phyloP scores from a whole-genome alignment of 1,140 invertebrate genomes.

The Nymphalis io region DNA sequence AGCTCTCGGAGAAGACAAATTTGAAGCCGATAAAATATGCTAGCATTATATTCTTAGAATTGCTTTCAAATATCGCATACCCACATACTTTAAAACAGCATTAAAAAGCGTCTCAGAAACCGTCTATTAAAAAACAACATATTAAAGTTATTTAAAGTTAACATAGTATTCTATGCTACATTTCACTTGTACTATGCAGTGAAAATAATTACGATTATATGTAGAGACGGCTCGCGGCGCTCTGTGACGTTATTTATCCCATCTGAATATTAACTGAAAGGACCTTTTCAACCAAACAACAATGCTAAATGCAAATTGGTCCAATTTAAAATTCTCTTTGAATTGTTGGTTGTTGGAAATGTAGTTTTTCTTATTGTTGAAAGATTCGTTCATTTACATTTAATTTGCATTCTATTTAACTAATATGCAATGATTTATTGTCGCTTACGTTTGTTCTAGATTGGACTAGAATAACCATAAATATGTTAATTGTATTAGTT shows the following conservation, averaged over 20 bases:
- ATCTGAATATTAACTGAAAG: conserved; percentile 3
- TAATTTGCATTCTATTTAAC: not conserved
- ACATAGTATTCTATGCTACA: not conserved
- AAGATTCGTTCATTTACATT: not conserved
- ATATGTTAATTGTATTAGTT: no score
- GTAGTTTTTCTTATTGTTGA: not conserved
- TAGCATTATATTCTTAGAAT: no score
- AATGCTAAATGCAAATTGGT: conserved; percentile 11
- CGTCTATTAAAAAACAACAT: no score
- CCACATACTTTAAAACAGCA: no score
- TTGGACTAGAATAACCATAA: no score
- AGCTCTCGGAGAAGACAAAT: no score
- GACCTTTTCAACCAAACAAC: conserved; percentile 5
- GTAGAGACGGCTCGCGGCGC: not conserved
- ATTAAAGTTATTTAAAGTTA: not conserved
- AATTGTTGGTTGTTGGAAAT: not conserved
- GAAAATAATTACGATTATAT: not conserved
- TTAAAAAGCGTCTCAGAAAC: no score
- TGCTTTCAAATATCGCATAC: no score
- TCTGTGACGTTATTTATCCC: not conserved
- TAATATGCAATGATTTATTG: not conserved
- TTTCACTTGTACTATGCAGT: not conserved
- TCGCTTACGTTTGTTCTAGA: not conserved
- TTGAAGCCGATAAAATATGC: no score
- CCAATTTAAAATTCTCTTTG: conserved; percentile 7